Base-by-base conservation (phyloP, 2,888 invertebrate genomes). In the Synergus laeviventris region DNA sequence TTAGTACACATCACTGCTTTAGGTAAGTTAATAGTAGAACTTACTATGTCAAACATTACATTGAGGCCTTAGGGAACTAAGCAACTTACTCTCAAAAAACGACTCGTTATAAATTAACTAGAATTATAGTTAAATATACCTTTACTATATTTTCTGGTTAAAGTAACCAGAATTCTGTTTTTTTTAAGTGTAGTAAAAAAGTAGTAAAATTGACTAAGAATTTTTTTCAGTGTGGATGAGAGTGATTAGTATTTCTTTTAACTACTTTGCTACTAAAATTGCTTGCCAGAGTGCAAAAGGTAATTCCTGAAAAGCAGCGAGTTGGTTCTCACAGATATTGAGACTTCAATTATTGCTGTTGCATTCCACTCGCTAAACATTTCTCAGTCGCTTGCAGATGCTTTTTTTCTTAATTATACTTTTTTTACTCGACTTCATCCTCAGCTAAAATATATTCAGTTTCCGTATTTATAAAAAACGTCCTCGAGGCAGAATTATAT, bases 291-390 rank as follows among this genome's bases (percentile, higher is more conserved):
- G 76, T 78, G 73, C 61, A 76, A 64, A 38, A 16, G 61, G 74
- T 78, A 78, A 78, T 76, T 75, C 76, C 31, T 74, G 77, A 73
- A 79, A 79, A 76, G 76, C 76, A 78, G 75, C 62, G 77, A 76
- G 76, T 60, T 49, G 54, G 78, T 79, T 78, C 76, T 78, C 78
- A 76, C 77, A 76, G 76, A 79, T 75, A 78, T 79, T 76, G 62
- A 59, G 49, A 73, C 59, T 76, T n/a, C 49, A 74, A 79, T 78
- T 78, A 79, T 49, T 74, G 66, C 24, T n/a, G n/a, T n/a, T n/a
- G n/a, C n/a, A 74, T 39, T 21, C 59, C 64, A 59, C 61, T 70
- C 36, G 38, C 61, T 74, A 70, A 62, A 70, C 66, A 70, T 70
- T 70, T 49, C 24, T 11, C n/a, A 70, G 45, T 45, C 31, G 16